Percentiles rank a stretch among this genome's conserved stretches.
These are phyloP conservation scores for Channa maculata DNA, from an alignment of 2,113 vertebrate species.

Conservation along the genomic window DNA sequence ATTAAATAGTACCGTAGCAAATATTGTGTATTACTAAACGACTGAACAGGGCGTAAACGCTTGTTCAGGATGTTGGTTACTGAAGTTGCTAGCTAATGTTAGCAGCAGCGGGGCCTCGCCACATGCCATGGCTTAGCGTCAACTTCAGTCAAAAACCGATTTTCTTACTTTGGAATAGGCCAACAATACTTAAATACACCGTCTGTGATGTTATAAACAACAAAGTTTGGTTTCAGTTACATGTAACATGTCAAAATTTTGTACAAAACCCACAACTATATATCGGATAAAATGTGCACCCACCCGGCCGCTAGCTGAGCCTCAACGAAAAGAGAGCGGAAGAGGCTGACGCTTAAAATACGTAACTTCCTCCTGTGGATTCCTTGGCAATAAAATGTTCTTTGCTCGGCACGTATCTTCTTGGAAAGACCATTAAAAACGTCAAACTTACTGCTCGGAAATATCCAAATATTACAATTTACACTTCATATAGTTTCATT, in stretches of 20 bases:
- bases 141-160: rapidly evolving
- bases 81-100: slow-evolving; percentile 14
- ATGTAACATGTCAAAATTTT: rapidly evolving
- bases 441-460: too few relatives aligned
- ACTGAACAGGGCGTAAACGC: rapidly evolving
- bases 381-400: slow-evolving; percentile 19
- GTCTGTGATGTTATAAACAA: rapidly evolving
- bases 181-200: rapidly evolving
- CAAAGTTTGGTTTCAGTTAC: rapidly evolving
- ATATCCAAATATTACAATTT: too few relatives aligned
- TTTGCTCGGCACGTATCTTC: too few relatives aligned
- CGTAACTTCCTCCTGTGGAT: slow-evolving; percentile 64
- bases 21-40: rapidly evolving
- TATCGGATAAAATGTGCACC: slow-evolving; percentile 46
- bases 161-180: rapidly evolving
- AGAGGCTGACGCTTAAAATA: background rate
- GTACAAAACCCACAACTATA: background rate
- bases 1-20: rapidly evolving
- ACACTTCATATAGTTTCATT: too few relatives aligned
- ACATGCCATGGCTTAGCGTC: slow-evolving; percentile 58
- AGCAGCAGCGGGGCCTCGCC: slow-evolving; percentile 64
- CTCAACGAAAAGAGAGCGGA: slow-evolving; percentile 77
- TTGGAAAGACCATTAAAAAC: too few relatives aligned
- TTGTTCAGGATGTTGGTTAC: rapidly evolving
- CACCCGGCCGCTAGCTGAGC: slow-evolving; percentile 74